Conservation (phyloP, 2,888 invertebrate species). For the Phragmatobia fuliginosa region DNA sequence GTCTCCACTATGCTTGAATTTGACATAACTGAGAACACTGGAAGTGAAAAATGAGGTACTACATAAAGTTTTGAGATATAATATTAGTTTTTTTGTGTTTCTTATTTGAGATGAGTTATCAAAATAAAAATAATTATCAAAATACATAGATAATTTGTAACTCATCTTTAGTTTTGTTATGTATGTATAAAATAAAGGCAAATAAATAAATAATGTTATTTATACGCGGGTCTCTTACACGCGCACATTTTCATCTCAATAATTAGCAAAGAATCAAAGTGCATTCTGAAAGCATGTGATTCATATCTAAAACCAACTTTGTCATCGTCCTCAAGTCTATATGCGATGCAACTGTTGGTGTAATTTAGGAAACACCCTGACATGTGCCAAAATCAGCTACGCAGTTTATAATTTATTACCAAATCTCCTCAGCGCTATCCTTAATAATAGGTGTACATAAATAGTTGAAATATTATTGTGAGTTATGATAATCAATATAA, state of each 20-base stretch:
- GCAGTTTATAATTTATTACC: conserved; percentile 10
- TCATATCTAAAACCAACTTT: conserved; percentile 14
- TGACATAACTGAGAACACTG: background rate
- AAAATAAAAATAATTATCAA: too few species aligned
- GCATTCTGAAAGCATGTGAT: conserved; percentile 14
- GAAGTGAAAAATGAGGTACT: background rate
- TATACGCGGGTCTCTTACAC: too few species aligned
- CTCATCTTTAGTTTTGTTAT: too few species aligned
- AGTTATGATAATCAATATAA: too few species aligned
- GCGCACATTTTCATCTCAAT: background rate
- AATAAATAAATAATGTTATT: too few species aligned
- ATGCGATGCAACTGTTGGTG: conserved; percentile 22
- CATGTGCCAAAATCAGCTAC: conserved; percentile 23
- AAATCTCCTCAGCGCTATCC: background rate
- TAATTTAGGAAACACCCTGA: conserved; percentile 27
- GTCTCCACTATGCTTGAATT: background rate
- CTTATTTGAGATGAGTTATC: too few species aligned
- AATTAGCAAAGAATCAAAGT: background rate
- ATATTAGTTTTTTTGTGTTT: too few species aligned
- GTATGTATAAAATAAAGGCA: too few species aligned
- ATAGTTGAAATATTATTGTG: too few species aligned
- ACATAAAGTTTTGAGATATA: background rate
- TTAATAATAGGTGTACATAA: background rate
- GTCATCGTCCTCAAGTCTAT: conserved; percentile 17
- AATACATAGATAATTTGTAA: too few species aligned